Conservation (phyloP, 2,113 vertebrate species). For the Echinops telfairi region DNA sequence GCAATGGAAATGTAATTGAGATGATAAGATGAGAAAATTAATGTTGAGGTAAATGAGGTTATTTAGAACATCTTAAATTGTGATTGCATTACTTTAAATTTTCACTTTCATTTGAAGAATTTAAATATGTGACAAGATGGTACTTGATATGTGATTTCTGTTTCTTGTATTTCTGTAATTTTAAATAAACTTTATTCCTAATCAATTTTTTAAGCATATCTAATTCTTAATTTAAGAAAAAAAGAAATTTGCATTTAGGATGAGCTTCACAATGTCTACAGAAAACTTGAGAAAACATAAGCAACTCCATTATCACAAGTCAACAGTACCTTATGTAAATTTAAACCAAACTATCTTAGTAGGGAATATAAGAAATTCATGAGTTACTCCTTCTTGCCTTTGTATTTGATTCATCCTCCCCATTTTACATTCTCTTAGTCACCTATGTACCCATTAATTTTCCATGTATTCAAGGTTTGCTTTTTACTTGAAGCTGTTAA, state of each 20-base stretch:
- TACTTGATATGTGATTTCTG: constrained; percentile 47
- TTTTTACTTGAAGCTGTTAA: not conserved
- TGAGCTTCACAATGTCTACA: not conserved
- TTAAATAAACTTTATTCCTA: constrained; percentile 46
- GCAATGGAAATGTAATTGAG: constrained; percentile 85
- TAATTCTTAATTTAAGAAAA: constrained; percentile 10
- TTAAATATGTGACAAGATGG: constrained; percentile 66
- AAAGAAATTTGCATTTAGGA: not conserved
- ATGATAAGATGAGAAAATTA: constrained; percentile 80
- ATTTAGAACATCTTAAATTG: constrained; percentile 78
- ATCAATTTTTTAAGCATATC: not conserved
- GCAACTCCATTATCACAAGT: not conserved
- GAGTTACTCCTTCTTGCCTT: not conserved
- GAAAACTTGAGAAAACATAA: not conserved
- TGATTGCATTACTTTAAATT: constrained; percentile 77
- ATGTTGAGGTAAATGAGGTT: constrained; percentile 79
- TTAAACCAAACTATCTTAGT: not conserved
- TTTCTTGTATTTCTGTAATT: constrained; percentile 49
- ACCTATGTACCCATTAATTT: not conserved
- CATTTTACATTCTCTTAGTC: not conserved
- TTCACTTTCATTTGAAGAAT: constrained; percentile 65
- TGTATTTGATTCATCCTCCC: not conserved
- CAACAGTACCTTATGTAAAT: not conserved
- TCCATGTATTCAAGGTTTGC: not conserved
- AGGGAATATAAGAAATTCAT: not conserved